These are phyloP conservation scores for Ceratina australensis DNA, from an alignment of 1,140 invertebrate species.

Conservation along the genomic window DNA sequence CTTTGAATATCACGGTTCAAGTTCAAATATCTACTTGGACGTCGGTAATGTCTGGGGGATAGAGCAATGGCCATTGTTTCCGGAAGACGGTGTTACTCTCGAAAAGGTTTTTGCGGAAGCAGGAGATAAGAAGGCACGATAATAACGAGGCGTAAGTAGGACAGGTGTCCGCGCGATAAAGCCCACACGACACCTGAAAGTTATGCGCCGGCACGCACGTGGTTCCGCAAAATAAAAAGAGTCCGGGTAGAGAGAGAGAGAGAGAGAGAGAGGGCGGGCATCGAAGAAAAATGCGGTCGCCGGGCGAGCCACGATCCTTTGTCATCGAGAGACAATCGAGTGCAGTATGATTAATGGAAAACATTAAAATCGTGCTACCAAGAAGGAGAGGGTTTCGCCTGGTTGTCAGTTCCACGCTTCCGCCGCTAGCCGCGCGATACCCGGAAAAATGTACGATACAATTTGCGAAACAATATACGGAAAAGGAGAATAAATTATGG, in stretches of 20 bases:
- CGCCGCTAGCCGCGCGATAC: neutral
- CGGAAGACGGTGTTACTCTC: conserved; percentile 29
- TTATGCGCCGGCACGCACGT: conserved; percentile 76
- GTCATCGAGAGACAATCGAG: conserved; percentile 59
- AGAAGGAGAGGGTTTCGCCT: neutral
- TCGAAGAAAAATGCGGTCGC: conserved; percentile 37
- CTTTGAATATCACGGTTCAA: too few relatives aligned
- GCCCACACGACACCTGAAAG: conserved; percentile 70
- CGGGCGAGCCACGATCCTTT: conserved; percentile 54
- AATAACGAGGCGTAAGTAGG: conserved; percentile 76
- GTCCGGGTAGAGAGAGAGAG: conserved; percentile 8
- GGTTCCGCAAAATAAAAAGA: conserved; percentile 65
- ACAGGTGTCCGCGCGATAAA: conserved; percentile 76
- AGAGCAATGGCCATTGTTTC: conserved; percentile 10
- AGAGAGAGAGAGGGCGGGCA: neutral
- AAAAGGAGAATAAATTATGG: conserved; percentile 40
- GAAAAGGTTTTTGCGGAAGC: conserved; percentile 62
- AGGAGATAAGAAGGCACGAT: conserved; percentile 70
- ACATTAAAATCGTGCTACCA: conserved; percentile 36
- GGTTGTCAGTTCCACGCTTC: neutral
- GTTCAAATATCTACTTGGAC: too few relatives aligned
- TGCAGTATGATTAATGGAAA: conserved; percentile 54
- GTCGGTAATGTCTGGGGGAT: neutral
- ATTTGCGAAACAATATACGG: conserved; percentile 29
- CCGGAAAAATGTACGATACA: conserved; percentile 46